These are phyloP conservation scores for Drosophila pachea DNA, from an alignment of 1,140 invertebrate genomes.

Conservation along the genomic window DNA sequence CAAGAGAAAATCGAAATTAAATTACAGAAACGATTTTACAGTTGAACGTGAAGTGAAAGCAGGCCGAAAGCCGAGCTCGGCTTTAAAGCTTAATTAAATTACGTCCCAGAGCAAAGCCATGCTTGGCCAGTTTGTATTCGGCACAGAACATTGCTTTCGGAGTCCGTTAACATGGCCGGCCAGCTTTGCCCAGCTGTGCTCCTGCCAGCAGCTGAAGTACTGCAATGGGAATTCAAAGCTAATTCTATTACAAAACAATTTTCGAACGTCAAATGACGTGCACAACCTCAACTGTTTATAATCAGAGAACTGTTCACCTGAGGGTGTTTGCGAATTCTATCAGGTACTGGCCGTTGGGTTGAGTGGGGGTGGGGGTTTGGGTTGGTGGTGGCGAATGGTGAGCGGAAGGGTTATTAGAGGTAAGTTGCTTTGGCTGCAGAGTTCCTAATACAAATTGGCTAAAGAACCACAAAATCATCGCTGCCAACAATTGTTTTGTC, in stretches of 20 bases:
- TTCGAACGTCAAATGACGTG: constrained; percentile 55
- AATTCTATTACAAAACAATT: constrained; percentile 75
- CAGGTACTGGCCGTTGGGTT: neutral
- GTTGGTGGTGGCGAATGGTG: neutral
- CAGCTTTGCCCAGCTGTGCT: constrained; percentile 24
- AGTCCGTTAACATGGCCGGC: constrained; percentile 1
- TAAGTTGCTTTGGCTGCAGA: constrained; percentile 27
- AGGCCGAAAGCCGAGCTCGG: constrained; percentile 7
- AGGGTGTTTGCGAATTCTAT: too few species aligned
- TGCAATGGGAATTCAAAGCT: constrained; percentile 64
- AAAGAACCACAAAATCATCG: constrained; percentile 56
- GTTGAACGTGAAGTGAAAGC: constrained; percentile 13
- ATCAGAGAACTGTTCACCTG: neutral
- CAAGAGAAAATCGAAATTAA: constrained; percentile 16
- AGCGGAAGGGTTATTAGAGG: neutral
- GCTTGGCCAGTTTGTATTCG: constrained; percentile 19
- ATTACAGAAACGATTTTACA: constrained; percentile 14
- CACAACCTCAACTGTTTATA: constrained; percentile 16
- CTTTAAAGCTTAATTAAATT: constrained; percentile 30
- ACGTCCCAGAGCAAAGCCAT: constrained; percentile 1
- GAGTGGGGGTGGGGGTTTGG: too few species aligned
- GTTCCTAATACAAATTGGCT: constrained; percentile 66
- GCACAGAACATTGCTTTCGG: neutral
- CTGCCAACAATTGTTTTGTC: constrained; percentile 16
- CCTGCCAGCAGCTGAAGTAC: constrained; percentile 24